Evolutionary conservation across 1,140 invertebrate species (phyloP).

Genomic region (Dendroctonus ponderosae): DNA sequence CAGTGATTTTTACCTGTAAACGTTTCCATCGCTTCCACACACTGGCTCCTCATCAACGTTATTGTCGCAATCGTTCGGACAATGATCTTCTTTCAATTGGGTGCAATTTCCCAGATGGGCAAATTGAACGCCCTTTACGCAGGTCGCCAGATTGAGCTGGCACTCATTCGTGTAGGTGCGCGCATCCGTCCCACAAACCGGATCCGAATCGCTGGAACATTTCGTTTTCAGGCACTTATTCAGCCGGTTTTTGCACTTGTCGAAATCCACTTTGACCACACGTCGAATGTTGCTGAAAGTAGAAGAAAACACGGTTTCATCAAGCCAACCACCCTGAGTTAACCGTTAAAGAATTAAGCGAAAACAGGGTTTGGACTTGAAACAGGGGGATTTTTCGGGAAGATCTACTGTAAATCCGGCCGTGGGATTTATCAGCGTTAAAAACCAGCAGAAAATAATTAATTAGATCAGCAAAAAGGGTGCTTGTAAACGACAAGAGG

Average conservation of each 20-base stretch:
- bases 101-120: slow-evolving; percentile 85
- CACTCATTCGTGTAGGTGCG: slow-evolving; percentile 79
- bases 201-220: slow-evolving; percentile 64
- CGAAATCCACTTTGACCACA: slow-evolving; percentile 69
- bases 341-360: too few relatives aligned
- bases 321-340: too few relatives aligned
- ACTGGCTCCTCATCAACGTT: slow-evolving; percentile 72
- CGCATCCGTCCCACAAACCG: slow-evolving; percentile 81
- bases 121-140: slow-evolving; percentile 77
- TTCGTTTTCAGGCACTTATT: slow-evolving; percentile 71
- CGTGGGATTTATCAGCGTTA: too few relatives aligned
- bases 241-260: slow-evolving; percentile 70
- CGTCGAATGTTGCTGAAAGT: slow-evolving; percentile 54
- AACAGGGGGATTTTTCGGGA: too few relatives aligned
- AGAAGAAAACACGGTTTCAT: background rate
- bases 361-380: too few relatives aligned
- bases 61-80: slow-evolving; percentile 69
- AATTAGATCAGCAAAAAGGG: too few relatives aligned
- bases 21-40: slow-evolving; percentile 89
- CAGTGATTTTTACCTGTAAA: slow-evolving; percentile 82
- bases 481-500: too few relatives aligned
- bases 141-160: slow-evolving; percentile 76
- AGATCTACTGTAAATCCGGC: too few relatives aligned
- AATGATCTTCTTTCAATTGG: slow-evolving; percentile 69
- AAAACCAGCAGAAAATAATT: too few relatives aligned